Evolutionary conservation across 2,113 vertebrate species (phyloP).

Genomic region (Columba livia): DNA sequence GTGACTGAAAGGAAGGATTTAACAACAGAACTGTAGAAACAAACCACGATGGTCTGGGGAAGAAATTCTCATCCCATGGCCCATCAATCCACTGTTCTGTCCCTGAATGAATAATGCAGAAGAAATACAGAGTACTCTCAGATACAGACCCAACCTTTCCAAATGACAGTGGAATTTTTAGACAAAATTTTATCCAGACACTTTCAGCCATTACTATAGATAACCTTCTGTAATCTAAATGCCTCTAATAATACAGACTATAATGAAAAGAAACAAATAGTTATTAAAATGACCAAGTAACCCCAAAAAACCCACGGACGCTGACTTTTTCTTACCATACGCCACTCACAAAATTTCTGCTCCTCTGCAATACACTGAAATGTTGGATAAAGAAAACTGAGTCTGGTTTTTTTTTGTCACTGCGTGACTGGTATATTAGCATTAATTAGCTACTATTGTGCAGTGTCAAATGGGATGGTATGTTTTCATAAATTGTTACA

Average conservation of each 20-base stretch:
- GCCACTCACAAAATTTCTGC: not conserved
- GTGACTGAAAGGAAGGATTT: constrained; percentile 1
- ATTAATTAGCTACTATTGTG: not conserved
- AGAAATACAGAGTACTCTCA: not conserved
- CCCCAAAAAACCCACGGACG: not conserved
- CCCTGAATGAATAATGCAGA: not conserved
- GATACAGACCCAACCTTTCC: not conserved
- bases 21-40: not conserved
- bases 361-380: not conserved
- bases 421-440: not conserved
- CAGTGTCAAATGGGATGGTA: not conserved
- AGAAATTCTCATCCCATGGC: not conserved
- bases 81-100: not conserved
- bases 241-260: not conserved
- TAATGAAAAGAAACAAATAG: not conserved
- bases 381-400: not conserved
- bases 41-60: not conserved
- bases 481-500: not conserved
- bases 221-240: not conserved
- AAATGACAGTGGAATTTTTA: not conserved
- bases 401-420: not conserved
- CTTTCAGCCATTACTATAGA: not conserved
- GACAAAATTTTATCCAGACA: not conserved
- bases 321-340: not conserved
- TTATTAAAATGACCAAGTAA: not conserved